Evolutionary conservation across 2,888 invertebrate species (phyloP).

Genomic region (Epistrophe eligans): DNA sequence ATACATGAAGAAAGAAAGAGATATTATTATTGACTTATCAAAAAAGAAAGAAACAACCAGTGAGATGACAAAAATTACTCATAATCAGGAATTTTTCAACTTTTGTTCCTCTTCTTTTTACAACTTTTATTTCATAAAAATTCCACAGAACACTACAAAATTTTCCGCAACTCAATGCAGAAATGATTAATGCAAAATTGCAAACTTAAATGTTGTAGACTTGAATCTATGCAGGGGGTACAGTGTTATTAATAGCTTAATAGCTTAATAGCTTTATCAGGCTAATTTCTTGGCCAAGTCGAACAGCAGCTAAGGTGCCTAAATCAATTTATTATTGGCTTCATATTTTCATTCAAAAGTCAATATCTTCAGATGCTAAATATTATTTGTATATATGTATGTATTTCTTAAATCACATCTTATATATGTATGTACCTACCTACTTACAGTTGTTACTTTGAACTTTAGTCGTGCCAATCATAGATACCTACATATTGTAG

Average conservation of each 20-base stretch:
- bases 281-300: neutral
- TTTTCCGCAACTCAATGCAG: neutral
- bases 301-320: neutral
- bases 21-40: neutral
- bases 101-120: conserved; percentile 27
- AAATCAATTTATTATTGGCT: neutral
- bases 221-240: neutral
- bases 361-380: neutral
- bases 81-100: conserved; percentile 67
- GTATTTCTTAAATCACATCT: neutral
- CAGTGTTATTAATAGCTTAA: neutral
- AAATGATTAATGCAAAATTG: neutral
- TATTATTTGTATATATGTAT: neutral
- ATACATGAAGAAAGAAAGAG: conserved; percentile 4
- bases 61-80: conserved; percentile 60
- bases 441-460: neutral
- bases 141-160: conserved; percentile 21
- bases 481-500: conserved; percentile 1
- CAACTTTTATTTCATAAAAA: conserved; percentile 40
- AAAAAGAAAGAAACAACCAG: conserved; percentile 34
- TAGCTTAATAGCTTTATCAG: too few relatives aligned
- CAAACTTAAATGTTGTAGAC: too few relatives aligned
- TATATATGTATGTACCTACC: neutral
- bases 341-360: too few relatives aligned
- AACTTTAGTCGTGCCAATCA: neutral